phyloP scores from a whole-genome alignment of 1,140 invertebrate genomes.

The Colletes gigas region DNA sequence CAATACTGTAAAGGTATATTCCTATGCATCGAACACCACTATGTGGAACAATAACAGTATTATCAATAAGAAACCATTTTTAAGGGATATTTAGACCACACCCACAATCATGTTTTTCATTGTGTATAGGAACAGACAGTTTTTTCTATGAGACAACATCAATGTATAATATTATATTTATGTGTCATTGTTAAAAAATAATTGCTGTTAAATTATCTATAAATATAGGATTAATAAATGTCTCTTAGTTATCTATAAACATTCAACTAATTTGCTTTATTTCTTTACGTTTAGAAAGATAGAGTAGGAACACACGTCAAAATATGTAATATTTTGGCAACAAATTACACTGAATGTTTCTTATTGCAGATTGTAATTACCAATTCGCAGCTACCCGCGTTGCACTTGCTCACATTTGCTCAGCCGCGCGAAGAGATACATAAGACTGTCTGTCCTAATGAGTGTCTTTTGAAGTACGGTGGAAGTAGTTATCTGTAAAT shows the following conservation, averaged over 20 bases:
- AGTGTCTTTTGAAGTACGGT: conserved; percentile 62
- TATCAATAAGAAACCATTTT: neutral
- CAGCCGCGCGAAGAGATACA: conserved; percentile 60
- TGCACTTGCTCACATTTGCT: conserved; percentile 58
- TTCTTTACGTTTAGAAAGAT: conserved; percentile 4
- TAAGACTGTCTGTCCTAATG: conserved; percentile 60
- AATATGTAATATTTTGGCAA: conserved; percentile 11
- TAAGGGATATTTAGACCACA: neutral
- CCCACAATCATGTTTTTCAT: neutral
- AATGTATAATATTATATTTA: neutral
- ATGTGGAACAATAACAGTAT: neutral
- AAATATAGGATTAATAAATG: conserved; percentile 4
- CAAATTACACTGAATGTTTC: conserved; percentile 58
- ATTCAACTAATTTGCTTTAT: neutral
- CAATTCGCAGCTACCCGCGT: conserved; percentile 59
- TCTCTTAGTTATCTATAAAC: neutral
- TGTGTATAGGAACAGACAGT: conserved; percentile 32
- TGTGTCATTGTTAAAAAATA: neutral
- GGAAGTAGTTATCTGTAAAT: conserved; percentile 64
- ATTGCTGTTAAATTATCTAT: neutral
- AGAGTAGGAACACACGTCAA: conserved; percentile 44
- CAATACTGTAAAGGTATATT: neutral
- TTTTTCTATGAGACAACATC: neutral
- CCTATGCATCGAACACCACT: neutral
- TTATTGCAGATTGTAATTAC: conserved; percentile 65